phyloP scores from a whole-genome alignment of 1,140 invertebrate species.

The Argopecten irradians region DNA sequence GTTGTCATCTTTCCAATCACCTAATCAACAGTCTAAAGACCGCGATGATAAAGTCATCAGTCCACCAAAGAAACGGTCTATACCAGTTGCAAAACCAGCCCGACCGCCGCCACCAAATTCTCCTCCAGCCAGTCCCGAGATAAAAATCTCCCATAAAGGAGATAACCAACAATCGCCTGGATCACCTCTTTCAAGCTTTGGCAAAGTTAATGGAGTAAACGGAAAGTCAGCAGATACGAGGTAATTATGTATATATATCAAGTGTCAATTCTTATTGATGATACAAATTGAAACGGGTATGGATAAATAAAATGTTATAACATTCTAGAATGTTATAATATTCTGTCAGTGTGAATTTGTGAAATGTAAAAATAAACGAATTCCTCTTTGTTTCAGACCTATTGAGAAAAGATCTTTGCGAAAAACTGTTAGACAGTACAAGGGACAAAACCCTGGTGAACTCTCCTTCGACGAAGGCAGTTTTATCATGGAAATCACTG shows the following conservation, averaged over 20 bases:
- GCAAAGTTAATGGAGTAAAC: conserved; percentile 16
- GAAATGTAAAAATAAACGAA: not conserved
- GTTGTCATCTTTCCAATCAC: not conserved
- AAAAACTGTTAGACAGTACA: conserved; percentile 41
- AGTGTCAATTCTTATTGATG: not conserved
- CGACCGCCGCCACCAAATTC: not conserved
- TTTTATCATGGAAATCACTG: conserved; percentile 50
- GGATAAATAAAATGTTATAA: not conserved
- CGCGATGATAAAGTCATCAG: not conserved
- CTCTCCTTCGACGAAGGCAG: conserved; percentile 49
- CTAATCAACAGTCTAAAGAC: not conserved
- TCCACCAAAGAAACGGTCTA: not conserved
- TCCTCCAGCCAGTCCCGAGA: not conserved
- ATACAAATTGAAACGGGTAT: not conserved
- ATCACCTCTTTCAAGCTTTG: conserved; percentile 10
- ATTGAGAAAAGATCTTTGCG: conserved; percentile 27
- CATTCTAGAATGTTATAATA: conserved; percentile 28
- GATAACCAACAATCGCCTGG: not conserved
- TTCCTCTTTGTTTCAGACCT: not conserved
- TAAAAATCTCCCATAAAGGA: not conserved
- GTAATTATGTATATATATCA: not conserved
- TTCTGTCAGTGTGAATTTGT: too few relatives aligned
- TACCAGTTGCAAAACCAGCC: not conserved
- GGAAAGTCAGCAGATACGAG: not conserved
- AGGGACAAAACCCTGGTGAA: conserved; percentile 43